Percentiles rank a stretch among this genome's conserved stretches.
Conservation (phyloP, 2,113 vertebrate species). For the Sander vitreus region DNA sequence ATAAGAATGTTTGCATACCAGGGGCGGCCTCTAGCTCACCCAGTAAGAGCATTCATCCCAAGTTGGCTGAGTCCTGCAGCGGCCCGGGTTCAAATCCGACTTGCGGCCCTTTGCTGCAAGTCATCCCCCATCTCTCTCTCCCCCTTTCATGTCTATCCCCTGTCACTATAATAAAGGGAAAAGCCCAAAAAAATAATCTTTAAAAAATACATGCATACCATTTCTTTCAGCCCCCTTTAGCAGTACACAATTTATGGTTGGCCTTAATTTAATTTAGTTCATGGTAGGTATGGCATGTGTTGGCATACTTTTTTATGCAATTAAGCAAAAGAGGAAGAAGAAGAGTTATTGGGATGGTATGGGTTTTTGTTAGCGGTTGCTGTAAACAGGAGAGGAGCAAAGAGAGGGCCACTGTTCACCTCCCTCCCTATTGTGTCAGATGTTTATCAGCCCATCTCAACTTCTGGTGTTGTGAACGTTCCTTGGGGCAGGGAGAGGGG, state of each 20-base stretch:
- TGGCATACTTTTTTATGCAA: conserved; percentile 8
- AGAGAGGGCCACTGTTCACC: background rate
- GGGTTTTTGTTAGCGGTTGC: background rate
- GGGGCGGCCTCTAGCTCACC: too few relatives aligned
- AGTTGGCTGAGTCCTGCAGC: too few relatives aligned
- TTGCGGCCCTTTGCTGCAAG: too few relatives aligned
- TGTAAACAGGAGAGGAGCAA: conserved; percentile 5
- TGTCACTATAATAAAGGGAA: too few relatives aligned
- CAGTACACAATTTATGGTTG: conserved; percentile 20
- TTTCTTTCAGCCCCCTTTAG: conserved; percentile 1
- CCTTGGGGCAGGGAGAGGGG: background rate
- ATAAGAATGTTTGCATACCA: conserved; percentile 20
- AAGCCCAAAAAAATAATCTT: too few relatives aligned
- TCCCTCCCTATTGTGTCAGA: background rate
- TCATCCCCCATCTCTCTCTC: too few relatives aligned
- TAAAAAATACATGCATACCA: too few relatives aligned
- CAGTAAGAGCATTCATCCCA: too few relatives aligned
- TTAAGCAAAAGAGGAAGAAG: background rate
- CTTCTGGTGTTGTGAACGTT: background rate
- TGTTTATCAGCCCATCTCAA: conserved; percentile 23
- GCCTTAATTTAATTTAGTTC: conserved; percentile 27
- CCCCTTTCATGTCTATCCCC: too few relatives aligned
- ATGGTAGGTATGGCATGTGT: background rate
- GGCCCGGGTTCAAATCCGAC: too few relatives aligned
- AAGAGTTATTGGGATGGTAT: background rate